Evolutionary conservation across 2,888 invertebrate genomes (phyloP), one percentile per base, ranked within the genome.

Genomic region (Phanerotoma sp.): DNA sequence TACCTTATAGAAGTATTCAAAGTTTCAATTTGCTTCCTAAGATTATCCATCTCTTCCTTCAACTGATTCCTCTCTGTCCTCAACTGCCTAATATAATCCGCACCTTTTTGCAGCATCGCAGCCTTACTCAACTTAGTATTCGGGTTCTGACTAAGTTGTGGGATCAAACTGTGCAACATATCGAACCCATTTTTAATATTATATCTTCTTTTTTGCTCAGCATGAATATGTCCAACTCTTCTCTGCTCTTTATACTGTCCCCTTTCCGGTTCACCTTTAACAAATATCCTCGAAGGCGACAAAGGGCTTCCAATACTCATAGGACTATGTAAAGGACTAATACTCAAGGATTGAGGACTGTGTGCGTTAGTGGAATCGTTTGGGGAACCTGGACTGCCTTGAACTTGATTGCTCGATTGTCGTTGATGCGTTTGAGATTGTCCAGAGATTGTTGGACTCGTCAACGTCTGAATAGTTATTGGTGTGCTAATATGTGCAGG

Each of bases 111-210:
- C 51, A 97, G 80, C 93, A 96, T 94, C 15, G 95, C 94, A 37
- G 96, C 96, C 80, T 97, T 97, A 79, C 93, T 93, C 65, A 93
- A 83, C 86, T 96, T 96, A 5, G 92, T 87, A 75, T 89, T 91
- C 18, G 95, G 91, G 79, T 92, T 96, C 70, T 90, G 88, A 77
- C 87, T 89, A 54, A 96, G 82, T 65, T 94, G 91, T 21, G 97
- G 96, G 72, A 97, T 94, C 56, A 97, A 83, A 58, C 89, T 87
- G 77, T 96, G 93, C 62, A 97, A 83, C 78, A 90, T 89, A 78
- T 97, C 96, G 78, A 97, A 97, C 33, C 96, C 96, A 76, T 91
- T 93, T 79, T 96, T 96, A 69, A 97, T 96, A 77, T 96, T 96
- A 77, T 91, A 95, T 50, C 96, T 83, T 30, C 97, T 83, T 77